Conservation (phyloP, 2,797 vertebrate species). For the Cyprinodon diabolis region DNA sequence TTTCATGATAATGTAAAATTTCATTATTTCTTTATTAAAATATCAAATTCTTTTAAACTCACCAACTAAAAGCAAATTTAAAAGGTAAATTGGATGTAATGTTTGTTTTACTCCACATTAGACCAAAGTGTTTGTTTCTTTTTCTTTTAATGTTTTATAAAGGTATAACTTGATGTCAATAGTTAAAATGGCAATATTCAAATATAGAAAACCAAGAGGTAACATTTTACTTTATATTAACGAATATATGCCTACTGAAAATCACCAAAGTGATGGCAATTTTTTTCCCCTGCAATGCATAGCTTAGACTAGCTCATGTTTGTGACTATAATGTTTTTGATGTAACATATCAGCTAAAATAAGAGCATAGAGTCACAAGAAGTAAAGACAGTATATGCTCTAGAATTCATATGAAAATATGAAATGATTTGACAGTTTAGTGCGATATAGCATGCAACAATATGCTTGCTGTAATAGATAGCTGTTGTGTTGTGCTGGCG, state of each 20-base stretch:
- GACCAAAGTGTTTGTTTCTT: not conserved
- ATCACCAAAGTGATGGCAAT: not conserved
- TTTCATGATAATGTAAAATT: not conserved
- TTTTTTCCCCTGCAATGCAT: not conserved
- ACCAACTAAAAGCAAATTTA: no score
- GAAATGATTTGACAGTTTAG: not conserved
- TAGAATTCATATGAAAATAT: constrained; percentile 16
- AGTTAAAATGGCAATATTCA: not conserved
- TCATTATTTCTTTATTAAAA: no score
- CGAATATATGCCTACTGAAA: not conserved
- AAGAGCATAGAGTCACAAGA: not conserved
- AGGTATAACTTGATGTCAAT: not conserved
- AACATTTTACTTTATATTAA: not conserved
- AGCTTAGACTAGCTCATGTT: not conserved
- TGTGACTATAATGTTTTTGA: not conserved
- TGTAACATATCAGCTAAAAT: not conserved
- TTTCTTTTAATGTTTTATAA: not conserved
- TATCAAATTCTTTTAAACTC: no score
- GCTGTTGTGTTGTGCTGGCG: constrained; percentile 35
- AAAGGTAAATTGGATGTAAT: no score
- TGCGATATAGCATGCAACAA: constrained; percentile 4
- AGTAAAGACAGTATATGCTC: not conserved
- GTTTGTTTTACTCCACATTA: not conserved
- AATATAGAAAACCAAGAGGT: not conserved
- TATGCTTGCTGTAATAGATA: constrained; percentile 30